A percentile compares a stretch with the other conserved stretches of the same genome.
Evolutionary conservation across 64 coral and sea anemone genomes (phyloP).

Genomic region (Pocillopora verrucosa): DNA sequence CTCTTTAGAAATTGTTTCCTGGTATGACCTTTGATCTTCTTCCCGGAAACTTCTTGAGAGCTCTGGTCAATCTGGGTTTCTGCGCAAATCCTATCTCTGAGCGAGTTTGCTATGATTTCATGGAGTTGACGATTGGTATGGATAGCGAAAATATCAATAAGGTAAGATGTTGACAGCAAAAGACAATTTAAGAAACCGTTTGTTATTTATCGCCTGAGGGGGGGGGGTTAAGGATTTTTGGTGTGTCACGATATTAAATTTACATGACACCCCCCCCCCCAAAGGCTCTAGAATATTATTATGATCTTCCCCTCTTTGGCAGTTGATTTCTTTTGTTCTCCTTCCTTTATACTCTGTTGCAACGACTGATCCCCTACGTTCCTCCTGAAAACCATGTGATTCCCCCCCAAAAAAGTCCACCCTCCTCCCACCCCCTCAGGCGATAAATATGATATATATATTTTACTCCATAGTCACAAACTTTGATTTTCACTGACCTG

Average conservation of each 20-base stretch:
- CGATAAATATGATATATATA: too few relatives aligned
- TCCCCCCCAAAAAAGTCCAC: too few relatives aligned
- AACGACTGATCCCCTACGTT: too few relatives aligned
- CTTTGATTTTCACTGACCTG: not conserved
- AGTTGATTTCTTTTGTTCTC: too few relatives aligned
- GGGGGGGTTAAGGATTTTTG: not conserved
- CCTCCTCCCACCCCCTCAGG: too few relatives aligned
- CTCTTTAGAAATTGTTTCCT: constrained; percentile 36
- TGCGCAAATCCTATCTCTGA: constrained; percentile 17
- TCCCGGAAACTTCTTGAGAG: constrained; percentile 26
- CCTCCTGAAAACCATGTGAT: too few relatives aligned
- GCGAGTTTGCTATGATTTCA: constrained; percentile 46
- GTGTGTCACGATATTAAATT: too few relatives aligned
- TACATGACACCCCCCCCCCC: too few relatives aligned
- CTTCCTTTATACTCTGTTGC: too few relatives aligned
- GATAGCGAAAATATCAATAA: constrained; percentile 49
- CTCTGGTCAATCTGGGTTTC: constrained; percentile 29
- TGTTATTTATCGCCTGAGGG: not conserved
- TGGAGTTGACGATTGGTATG: constrained; percentile 49
- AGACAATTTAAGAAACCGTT: not conserved
- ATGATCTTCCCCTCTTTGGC: not conserved
- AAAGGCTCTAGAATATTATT: not conserved
- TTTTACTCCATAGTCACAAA: not conserved
- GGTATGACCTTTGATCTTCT: constrained; percentile 42
- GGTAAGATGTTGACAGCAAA: not conserved